Conservation (phyloP, 2,888 invertebrate genomes). For the Atethmia centrago region DNA sequence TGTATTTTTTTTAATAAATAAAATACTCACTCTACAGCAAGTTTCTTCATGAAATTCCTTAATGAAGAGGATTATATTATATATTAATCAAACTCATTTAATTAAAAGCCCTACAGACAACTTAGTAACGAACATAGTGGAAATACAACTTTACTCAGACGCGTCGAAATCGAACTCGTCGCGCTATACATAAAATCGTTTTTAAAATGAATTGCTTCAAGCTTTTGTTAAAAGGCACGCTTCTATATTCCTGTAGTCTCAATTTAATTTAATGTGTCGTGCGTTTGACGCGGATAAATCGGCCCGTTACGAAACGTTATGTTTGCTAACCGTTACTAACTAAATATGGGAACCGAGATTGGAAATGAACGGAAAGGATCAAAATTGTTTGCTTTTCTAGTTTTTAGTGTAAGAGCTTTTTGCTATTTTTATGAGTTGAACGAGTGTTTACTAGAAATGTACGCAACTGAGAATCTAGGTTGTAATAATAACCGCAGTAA, state of each 20-base stretch:
- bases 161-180: constrained; percentile 22
- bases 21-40: background rate
- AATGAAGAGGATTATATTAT: constrained; percentile 6
- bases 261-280: constrained; percentile 74
- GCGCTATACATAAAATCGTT: constrained; percentile 46
- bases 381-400: constrained; percentile 41
- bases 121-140: background rate
- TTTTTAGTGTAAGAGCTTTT: constrained; percentile 41
- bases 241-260: constrained; percentile 54
- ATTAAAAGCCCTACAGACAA: constrained; percentile 1
- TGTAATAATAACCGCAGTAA: constrained; percentile 41
- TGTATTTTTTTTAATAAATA: background rate
- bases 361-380: constrained; percentile 11
- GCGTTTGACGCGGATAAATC: constrained; percentile 66
- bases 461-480: constrained; percentile 42
- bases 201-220: constrained; percentile 57
- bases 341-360: constrained; percentile 20
- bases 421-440: constrained; percentile 24
- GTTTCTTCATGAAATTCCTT: background rate
- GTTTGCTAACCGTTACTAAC: constrained; percentile 39
- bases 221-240: constrained; percentile 65
- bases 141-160: constrained; percentile 7
- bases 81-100: constrained; percentile 15
- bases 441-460: constrained; percentile 24
- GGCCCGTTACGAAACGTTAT: constrained; percentile 51